phyloP scores from a whole-genome alignment of 2,888 invertebrate genomes.

The Leptothorax acervorum region DNA sequence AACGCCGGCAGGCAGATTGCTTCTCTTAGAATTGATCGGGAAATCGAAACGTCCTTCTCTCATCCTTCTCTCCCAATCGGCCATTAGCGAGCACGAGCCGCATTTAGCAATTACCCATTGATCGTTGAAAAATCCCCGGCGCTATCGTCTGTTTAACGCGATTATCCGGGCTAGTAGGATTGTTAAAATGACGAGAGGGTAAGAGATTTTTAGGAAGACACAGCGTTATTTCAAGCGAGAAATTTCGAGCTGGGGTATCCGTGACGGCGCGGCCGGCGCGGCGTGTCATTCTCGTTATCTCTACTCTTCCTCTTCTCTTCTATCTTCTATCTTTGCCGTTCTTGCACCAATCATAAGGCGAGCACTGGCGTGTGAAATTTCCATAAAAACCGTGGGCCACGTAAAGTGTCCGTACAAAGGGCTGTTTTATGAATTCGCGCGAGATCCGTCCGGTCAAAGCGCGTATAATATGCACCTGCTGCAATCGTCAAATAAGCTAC shows the following conservation, averaged over 20 bases:
- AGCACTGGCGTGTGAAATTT: slow-evolving; percentile 80
- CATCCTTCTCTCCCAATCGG: slow-evolving; percentile 32
- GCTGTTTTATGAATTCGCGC: slow-evolving; percentile 84
- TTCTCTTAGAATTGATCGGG: slow-evolving; percentile 35
- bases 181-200: slow-evolving; percentile 2
- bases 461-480: slow-evolving; percentile 84
- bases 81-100: slow-evolving; percentile 62
- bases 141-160: slow-evolving; percentile 45
- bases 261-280: background rate
- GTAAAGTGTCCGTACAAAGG: slow-evolving; percentile 82
- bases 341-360: slow-evolving; percentile 74
- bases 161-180: slow-evolving; percentile 31
- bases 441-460: slow-evolving; percentile 82
- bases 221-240: slow-evolving; percentile 58
- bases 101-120: slow-evolving; percentile 54
- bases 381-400: slow-evolving; percentile 81
- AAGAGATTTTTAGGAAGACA: slow-evolving; percentile 41
- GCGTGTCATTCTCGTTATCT: slow-evolving; percentile 34
- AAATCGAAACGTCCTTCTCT: slow-evolving; percentile 46
- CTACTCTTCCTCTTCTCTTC: slow-evolving; percentile 24
- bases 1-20: slow-evolving; percentile 27
- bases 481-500: slow-evolving; percentile 76
- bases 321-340: slow-evolving; percentile 24
- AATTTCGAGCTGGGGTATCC: slow-evolving; percentile 42
- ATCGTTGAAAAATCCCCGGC: slow-evolving; percentile 50